Conservation (phyloP, 1,140 invertebrate species). For the Lamellibrachia luymesi region DNA sequence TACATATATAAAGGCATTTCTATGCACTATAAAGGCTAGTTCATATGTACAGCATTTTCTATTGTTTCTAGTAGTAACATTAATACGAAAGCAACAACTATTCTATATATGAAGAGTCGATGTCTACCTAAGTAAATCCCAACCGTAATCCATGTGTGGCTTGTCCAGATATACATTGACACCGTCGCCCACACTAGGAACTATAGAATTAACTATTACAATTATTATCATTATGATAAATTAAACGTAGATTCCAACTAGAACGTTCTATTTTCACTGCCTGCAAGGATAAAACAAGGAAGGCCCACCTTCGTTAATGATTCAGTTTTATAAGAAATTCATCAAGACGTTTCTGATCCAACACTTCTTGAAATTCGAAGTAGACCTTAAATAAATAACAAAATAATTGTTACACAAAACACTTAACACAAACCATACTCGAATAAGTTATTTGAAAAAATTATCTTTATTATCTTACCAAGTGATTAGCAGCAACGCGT, state of each 20-base stretch:
- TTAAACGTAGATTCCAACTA: too few species aligned
- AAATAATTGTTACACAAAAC: not conserved
- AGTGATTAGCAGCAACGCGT: not conserved
- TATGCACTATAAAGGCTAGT: not conserved
- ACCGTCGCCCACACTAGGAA: too few species aligned
- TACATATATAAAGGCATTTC: not conserved
- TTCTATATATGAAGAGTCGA: not conserved
- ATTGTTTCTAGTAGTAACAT: too few species aligned
- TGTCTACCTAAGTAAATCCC: not conserved
- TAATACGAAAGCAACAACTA: not conserved
- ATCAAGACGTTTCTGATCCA: not conserved
- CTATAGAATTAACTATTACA: too few species aligned
- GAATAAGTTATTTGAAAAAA: not conserved
- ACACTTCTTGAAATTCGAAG: not conserved
- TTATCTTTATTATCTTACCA: not conserved
- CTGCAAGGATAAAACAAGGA: not conserved
- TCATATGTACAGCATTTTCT: too few species aligned
- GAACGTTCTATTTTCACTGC: not conserved
- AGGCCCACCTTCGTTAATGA: not conserved
- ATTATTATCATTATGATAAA: too few species aligned
- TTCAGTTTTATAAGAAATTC: not conserved
- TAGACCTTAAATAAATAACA: not conserved
- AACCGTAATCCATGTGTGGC: too few species aligned
- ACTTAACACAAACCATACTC: not conserved
- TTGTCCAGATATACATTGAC: too few species aligned